Base-by-base conservation (phyloP, 1,140 invertebrate species). In the Dryas iulia region DNA sequence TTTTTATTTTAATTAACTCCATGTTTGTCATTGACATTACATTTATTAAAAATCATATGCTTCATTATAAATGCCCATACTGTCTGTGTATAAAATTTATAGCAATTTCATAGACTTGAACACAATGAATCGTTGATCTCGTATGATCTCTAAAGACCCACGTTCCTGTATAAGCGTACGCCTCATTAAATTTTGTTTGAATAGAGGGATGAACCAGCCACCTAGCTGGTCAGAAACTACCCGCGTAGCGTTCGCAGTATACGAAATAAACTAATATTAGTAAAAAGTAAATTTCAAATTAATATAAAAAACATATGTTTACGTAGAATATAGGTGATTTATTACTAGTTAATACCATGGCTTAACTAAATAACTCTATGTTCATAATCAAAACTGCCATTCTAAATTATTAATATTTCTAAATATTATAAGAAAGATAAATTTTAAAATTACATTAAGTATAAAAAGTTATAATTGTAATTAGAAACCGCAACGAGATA, bases 121-220 rank as follows among this genome's bases (percentile, higher is more conserved):
- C 59, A 72, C 74, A 76, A 71, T 73, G 68, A 68, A 73, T 71
- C 59, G 47, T 66, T 68, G 71, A 70, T 71, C 71, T 73, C 66
- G 33, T 65, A 66, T 65, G 69, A 76, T 72, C 72, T 75, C 68
- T 69, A 71, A 72, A 71, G 62, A 75, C 59, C 56, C 57, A 33
- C 66, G 35, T 24, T 71, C 66, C 62, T 78, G 74, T 82, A 79
- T 81, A 69, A 77, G 60, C 72, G 74, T 68, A 81, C 77, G 85
- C 83, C 84, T 90, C 87, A 90, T 90, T 90, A 90, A 88, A 87
- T 87, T 88, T 84, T 88, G 85, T 90, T 88, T 89, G 86, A 86
- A 89, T 86, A 87, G 86, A 85, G 85, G 83, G 87, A 86, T 83
- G 81, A 82, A 79, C 76, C 74, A 65, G 65, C 73, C 72, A 66